These are phyloP conservation scores for Dipodomys spectabilis DNA, from an alignment of 2,113 vertebrate species.

Conservation along the genomic window DNA sequence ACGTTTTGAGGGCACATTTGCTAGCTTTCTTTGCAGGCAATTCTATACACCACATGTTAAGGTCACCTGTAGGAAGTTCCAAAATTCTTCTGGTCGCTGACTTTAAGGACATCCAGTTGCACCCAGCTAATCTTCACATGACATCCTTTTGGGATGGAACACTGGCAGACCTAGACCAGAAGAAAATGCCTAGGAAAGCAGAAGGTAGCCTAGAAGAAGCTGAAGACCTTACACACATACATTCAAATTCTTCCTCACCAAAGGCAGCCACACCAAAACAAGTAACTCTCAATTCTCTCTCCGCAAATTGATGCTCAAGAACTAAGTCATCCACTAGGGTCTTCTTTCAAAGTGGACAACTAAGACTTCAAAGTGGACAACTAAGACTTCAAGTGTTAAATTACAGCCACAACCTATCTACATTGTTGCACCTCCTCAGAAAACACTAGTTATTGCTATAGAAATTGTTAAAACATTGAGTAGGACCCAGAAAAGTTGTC, in stretches of 20 bases:
- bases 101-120: neutral
- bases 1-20: neutral
- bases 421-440: neutral
- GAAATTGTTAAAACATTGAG: neutral
- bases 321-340: neutral
- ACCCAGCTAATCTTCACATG: neutral
- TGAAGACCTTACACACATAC: neutral
- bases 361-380: neutral
- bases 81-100: neutral
- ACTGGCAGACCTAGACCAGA: neutral
- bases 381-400: neutral
- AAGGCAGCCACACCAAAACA: neutral
- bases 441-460: neutral
- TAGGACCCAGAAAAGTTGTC: neutral
- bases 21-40: neutral
- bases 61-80: constrained; percentile 38
- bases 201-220: neutral
- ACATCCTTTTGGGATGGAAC: neutral
- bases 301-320: neutral
- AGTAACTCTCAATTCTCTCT: neutral
- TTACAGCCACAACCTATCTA: neutral
- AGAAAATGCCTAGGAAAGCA: neutral
- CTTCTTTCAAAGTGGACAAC: neutral
- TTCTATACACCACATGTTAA: neutral
- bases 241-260: neutral